Evolutionary conservation across 2,797 vertebrate genomes (phyloP).

Genomic region (Crotalus adamanteus): DNA sequence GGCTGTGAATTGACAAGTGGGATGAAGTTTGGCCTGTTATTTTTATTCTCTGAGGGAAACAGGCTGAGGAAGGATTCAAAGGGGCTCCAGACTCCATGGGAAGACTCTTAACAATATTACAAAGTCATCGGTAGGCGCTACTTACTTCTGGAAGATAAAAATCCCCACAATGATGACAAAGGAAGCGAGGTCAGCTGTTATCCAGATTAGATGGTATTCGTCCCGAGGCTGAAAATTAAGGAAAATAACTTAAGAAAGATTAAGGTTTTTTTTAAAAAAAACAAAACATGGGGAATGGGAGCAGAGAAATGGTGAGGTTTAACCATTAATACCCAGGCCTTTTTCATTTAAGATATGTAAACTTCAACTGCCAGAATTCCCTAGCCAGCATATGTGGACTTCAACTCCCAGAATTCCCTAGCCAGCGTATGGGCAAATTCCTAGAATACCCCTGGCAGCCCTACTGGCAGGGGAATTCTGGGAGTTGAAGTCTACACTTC

Average conservation of each 20-base stretch:
- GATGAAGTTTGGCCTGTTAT: not conserved
- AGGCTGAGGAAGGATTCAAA: not conserved
- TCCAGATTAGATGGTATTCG: conserved; percentile 90
- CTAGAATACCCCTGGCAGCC: no score
- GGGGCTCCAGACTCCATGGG: not conserved
- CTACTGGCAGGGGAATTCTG: not conserved
- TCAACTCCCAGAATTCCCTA: no score
- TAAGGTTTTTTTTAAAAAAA: not conserved
- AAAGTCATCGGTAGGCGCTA: conserved; percentile 16
- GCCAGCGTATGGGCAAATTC: no score
- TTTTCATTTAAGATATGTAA: not conserved
- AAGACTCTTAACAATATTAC: not conserved
- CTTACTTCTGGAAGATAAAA: conserved; percentile 97
- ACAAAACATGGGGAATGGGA: not conserved
- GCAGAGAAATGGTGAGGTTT: not conserved
- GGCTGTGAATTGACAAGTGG: not conserved
- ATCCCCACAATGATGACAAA: conserved; percentile 83
- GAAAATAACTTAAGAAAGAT: conserved; percentile 45
- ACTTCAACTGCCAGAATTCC: not conserved
- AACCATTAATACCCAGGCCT: not conserved
- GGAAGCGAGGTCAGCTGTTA: conserved; percentile 88
- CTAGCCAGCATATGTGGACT: no score
- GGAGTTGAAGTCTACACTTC: not conserved
- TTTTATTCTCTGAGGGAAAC: not conserved
- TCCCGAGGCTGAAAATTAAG: conserved; percentile 81